These are phyloP conservation scores for Chlorospingus flavigularis DNA, from an alignment of 2,797 vertebrate genomes.

Conservation along the genomic window DNA sequence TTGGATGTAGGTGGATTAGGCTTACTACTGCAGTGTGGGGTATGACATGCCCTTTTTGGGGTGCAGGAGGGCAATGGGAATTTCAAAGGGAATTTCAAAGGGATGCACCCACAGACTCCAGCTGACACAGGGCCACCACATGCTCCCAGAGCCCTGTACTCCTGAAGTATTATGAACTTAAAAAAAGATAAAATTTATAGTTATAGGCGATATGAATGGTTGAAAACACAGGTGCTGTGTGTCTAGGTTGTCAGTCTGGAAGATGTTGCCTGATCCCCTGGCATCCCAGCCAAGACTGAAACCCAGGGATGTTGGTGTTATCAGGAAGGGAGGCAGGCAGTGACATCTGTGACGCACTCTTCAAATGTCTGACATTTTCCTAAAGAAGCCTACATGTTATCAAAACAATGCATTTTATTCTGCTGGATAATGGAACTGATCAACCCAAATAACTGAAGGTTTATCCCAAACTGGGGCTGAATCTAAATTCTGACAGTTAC, in stretches of 20 bases:
- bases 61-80: not conserved
- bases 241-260: not conserved
- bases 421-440: not conserved
- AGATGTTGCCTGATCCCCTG: not conserved
- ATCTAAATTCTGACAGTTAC: not conserved
- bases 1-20: rapidly evolving
- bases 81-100: not conserved
- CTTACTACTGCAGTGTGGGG: not conserved
- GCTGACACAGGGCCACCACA: rapidly evolving
- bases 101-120: not conserved
- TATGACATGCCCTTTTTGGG: too few relatives aligned
- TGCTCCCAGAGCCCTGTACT: not conserved
- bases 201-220: not conserved
- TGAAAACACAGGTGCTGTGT: not conserved
- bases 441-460: not conserved
- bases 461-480: not conserved
- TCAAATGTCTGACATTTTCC: not conserved
- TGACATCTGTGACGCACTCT: not conserved
- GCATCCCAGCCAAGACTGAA: not conserved
- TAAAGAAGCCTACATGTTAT: not conserved
- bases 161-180: not conserved
- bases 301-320: not conserved
- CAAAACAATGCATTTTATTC: not conserved
- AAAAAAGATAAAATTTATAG: too few relatives aligned
- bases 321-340: not conserved